Conservation (phyloP, 2,113 vertebrate genomes). For the Chloropsis cyanopogon region DNA sequence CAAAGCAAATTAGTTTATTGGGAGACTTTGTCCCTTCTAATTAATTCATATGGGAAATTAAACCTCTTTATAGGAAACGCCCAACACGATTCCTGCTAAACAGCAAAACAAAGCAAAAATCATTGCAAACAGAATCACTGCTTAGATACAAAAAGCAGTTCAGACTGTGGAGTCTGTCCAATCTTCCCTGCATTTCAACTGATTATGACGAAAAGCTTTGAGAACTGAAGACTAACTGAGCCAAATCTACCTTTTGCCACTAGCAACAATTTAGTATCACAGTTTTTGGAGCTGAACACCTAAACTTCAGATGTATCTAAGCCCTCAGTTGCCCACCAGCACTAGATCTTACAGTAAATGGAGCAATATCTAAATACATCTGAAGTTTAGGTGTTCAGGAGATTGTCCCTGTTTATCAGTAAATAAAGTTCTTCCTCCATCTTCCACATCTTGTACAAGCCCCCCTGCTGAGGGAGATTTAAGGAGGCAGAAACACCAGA, state of each 20-base stretch:
- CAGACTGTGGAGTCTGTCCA: not conserved
- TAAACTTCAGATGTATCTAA: not conserved
- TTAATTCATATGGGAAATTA: constrained; percentile 7
- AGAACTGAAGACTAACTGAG: not conserved
- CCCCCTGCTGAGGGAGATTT: not conserved
- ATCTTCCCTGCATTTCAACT: not conserved
- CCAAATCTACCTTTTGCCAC: not conserved
- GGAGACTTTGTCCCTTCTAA: not conserved
- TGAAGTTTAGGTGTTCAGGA: not conserved
- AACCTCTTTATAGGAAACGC: not conserved
- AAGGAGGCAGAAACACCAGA: not conserved
- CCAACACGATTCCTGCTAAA: not conserved
- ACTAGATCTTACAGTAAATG: not conserved
- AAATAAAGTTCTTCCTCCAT: not conserved
- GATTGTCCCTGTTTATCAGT: not conserved
- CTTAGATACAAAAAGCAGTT: not conserved
- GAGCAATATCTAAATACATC: not conserved
- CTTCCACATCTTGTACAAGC: not conserved
- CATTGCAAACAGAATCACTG: not conserved
- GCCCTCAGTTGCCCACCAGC: not conserved
- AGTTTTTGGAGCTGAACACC: not conserved
- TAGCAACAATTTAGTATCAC: not conserved
- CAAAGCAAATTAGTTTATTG: not conserved
- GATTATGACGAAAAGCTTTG: not conserved
- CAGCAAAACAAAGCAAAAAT: not conserved